Percentiles rank a stretch among this genome's conserved stretches.
Conservation (phyloP, 2,113 vertebrate species). For the Apteryx mantelli region DNA sequence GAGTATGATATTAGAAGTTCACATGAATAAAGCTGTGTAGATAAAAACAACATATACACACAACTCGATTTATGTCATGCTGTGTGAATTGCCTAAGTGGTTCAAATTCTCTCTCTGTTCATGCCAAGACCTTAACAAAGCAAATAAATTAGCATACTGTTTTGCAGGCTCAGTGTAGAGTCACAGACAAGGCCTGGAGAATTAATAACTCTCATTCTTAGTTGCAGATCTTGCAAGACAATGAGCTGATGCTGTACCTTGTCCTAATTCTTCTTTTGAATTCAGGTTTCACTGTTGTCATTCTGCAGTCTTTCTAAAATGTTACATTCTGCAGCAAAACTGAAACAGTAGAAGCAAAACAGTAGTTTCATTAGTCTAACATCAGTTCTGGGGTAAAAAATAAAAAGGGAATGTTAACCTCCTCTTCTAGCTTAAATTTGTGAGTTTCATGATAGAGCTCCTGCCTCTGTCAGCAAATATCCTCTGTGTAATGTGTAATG, state of each 20-base stretch:
- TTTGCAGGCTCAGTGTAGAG: neutral
- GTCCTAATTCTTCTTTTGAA: neutral
- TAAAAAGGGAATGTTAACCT: neutral
- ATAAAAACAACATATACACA: neutral
- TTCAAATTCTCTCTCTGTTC: neutral
- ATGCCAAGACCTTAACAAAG: neutral
- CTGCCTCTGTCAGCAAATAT: neutral
- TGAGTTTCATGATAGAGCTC: neutral
- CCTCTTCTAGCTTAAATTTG: neutral
- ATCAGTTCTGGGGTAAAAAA: neutral
- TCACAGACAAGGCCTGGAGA: neutral
- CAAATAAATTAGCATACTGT: neutral
- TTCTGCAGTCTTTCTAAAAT: neutral
- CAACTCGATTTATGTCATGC: neutral
- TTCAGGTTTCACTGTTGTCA: neutral
- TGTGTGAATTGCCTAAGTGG: neutral
- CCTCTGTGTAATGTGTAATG: neutral
- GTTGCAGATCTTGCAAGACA: neutral
- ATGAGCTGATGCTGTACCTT: neutral
- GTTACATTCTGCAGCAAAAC: neutral
- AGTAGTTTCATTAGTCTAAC: neutral
- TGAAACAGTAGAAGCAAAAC: neutral
- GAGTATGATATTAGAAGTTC: neutral
- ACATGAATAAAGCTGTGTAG: neutral
- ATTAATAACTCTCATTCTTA: neutral